Conservation (phyloP, 2,113 vertebrate genomes). For the Scytalopus superciliaris region DNA sequence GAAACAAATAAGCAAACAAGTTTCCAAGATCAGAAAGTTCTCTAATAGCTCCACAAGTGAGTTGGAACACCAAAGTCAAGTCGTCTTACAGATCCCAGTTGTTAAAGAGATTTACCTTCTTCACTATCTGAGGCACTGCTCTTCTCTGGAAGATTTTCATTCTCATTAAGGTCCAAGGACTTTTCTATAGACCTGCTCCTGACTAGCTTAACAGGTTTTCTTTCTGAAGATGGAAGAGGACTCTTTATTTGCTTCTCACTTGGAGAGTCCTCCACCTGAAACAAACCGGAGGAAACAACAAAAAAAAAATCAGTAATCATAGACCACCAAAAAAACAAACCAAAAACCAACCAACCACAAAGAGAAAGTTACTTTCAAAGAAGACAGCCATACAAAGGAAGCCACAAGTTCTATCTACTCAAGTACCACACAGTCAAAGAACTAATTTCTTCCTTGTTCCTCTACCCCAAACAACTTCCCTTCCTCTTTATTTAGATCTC, state of each 20-base stretch:
- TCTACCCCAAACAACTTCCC: neutral
- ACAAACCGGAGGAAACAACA: neutral
- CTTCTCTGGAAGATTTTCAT: conserved; percentile 82
- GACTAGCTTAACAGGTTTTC: conserved; percentile 56
- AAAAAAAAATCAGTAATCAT: neutral
- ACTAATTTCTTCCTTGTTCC: neutral
- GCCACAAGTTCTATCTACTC: neutral
- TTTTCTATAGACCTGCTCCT: conserved; percentile 72
- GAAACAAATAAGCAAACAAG: neutral
- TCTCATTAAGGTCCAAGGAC: conserved; percentile 85
- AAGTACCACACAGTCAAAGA: neutral
- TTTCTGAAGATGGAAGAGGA: conserved; percentile 69
- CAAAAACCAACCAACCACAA: too few relatives aligned
- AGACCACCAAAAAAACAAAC: neutral
- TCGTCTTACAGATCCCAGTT: neutral
- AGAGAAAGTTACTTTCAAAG: neutral
- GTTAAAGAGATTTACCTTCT: conserved; percentile 78
- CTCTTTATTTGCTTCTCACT: conserved; percentile 66
- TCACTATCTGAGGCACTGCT: conserved; percentile 86
- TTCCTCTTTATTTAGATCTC: neutral
- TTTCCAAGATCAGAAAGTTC: neutral
- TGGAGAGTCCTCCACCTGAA: conserved; percentile 71
- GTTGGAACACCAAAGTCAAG: neutral
- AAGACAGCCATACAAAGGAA: neutral
- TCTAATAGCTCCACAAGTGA: neutral